Conservation (phyloP, 2,113 vertebrate species). For the Irena cyanogastra region DNA sequence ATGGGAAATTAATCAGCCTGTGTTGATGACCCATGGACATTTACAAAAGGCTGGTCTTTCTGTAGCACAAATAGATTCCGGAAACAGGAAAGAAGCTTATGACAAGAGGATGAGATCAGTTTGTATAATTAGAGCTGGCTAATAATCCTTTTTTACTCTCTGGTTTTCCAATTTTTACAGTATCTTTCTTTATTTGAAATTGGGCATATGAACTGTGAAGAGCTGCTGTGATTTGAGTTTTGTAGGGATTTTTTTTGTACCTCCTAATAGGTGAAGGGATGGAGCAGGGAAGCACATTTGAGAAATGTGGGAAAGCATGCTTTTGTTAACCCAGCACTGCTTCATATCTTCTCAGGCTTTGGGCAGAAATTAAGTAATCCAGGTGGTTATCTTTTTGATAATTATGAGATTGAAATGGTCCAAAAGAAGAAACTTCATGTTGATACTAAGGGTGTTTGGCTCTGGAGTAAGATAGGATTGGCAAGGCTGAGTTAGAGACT, state of each 20-base stretch:
- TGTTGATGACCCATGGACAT: slow-evolving; percentile 18
- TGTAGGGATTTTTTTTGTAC: not conserved
- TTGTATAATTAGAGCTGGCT: slow-evolving; percentile 81
- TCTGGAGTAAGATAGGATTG: not conserved
- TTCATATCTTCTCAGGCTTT: not conserved
- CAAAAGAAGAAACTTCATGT: not conserved
- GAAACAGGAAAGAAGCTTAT: slow-evolving; percentile 76
- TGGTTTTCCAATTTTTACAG: slow-evolving; percentile 59
- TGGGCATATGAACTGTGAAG: not conserved
- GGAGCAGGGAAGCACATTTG: not conserved
- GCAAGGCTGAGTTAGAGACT: not conserved
- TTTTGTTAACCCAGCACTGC: not conserved
- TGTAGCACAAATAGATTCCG: slow-evolving; percentile 62
- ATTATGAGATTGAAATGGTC: not conserved
- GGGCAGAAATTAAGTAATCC: not conserved
- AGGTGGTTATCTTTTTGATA: not conserved
- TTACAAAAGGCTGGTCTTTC: slow-evolving; percentile 35
- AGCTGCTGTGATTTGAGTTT: not conserved
- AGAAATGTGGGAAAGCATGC: rapidly evolving
- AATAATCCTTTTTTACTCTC: slow-evolving; percentile 78
- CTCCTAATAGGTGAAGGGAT: not conserved
- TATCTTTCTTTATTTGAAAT: slow-evolving; percentile 51
- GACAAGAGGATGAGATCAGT: slow-evolving; percentile 80
- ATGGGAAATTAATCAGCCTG: not conserved
- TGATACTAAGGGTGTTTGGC: not conserved